Evolutionary conservation across 2,113 vertebrate genomes (phyloP).

Genomic region (Prolemur simus): DNA sequence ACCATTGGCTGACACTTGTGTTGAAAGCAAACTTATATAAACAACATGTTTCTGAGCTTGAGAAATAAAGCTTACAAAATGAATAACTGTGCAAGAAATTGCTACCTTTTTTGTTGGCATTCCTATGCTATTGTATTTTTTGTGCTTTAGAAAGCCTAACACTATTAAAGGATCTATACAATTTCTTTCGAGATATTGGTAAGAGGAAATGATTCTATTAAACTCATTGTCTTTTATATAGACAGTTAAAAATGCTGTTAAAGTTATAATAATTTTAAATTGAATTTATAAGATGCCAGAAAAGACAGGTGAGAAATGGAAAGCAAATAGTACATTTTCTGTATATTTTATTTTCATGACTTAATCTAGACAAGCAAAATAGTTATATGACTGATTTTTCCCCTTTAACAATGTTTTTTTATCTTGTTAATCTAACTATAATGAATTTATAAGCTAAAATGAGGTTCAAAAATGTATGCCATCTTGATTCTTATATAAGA

Average conservation of each 20-base stretch:
- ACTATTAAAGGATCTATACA: not conserved
- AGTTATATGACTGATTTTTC: not conserved
- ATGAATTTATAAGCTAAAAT: not conserved
- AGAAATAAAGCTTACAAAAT: not conserved
- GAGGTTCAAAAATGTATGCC: not conserved
- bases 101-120: not conserved
- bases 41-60: not conserved
- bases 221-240: not conserved
- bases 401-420: not conserved
- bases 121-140: not conserved
- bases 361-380: not conserved
- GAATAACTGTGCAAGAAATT: not conserved
- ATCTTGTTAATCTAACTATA: not conserved
- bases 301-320: not conserved
- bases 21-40: not conserved
- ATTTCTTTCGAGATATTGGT: not conserved
- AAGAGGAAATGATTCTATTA: not conserved
- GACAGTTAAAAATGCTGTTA: not conserved
- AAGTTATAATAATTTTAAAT: not conserved
- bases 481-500: not conserved
- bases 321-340: not conserved
- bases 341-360: not conserved
- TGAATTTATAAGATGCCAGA: no score
- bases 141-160: not conserved
- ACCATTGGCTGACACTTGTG: not conserved